These are phyloP conservation scores for Bombus balteatus DNA, from an alignment of 1,140 invertebrate species.

Conservation along the genomic window DNA sequence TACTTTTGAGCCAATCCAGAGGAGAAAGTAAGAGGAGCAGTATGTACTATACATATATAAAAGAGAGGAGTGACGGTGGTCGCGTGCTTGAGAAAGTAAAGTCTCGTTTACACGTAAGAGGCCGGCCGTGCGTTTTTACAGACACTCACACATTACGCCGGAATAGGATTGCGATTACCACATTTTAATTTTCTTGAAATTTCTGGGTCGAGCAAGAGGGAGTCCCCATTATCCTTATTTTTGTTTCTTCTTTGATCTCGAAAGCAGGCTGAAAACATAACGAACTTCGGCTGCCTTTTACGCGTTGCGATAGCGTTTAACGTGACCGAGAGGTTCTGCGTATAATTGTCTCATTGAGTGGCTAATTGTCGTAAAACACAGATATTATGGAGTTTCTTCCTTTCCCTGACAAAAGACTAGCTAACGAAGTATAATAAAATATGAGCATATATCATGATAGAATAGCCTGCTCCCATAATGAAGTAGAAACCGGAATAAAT, in stretches of 20 bases:
- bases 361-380: background rate
- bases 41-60: background rate
- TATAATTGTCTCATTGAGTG: slow-evolving; percentile 3
- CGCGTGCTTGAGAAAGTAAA: slow-evolving; percentile 80
- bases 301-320: background rate
- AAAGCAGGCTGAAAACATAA: slow-evolving; percentile 11
- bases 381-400: background rate
- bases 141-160: slow-evolving; percentile 18
- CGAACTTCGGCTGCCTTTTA: background rate
- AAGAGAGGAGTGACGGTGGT: slow-evolving; percentile 70
- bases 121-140: slow-evolving; percentile 25
- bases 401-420: background rate
- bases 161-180: slow-evolving; percentile 50
- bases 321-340: background rate
- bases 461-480: background rate
- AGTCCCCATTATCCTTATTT: background rate
- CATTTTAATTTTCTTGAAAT: slow-evolving; percentile 47
- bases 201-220: slow-evolving; percentile 21
- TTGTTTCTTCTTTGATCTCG: background rate
- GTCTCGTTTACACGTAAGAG: slow-evolving; percentile 72
- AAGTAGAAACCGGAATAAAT: background rate
- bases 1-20: slow-evolving; percentile 75
- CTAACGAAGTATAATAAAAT: background rate
- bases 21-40: slow-evolving; percentile 80
- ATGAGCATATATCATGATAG: background rate